Base-by-base conservation (phyloP, 2,113 vertebrate genomes). In the Helogale parvula region DNA sequence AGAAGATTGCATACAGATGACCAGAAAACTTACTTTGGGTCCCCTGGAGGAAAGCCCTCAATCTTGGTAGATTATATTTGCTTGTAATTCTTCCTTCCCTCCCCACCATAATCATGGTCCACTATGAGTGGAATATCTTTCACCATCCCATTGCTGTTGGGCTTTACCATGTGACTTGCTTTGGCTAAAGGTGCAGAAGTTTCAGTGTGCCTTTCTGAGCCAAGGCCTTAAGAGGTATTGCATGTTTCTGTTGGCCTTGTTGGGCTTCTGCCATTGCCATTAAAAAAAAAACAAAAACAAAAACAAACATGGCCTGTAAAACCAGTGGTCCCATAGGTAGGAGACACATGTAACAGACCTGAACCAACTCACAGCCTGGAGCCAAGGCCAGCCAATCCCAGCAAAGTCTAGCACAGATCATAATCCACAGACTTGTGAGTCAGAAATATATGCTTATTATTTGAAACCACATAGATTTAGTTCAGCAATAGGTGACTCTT, bases 391-490 rank as follows among this genome's bases (percentile, higher is more conserved):
- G 57, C 31, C 45, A 90, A 57, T 76, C 29, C 52, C 33, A 84
- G 33, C 74, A 82, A 31, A 84, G 41, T 84, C 16, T 15, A 87
- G 25, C n/a, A 88, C 29, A 76, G 69, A 17, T 3, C 50, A 76
- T 2, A 84, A 81, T 91, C 1, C 35, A 45, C 14, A 83, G 29
- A 93, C 12, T 8, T 77, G 16, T 57, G 54, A 84, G 21, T 84
- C 17, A 94, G 63, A 88, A 88, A 50, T 33, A 82, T 57, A 91
- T 79, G 45, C 71, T 79, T 79, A 16, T 54, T 80, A 9, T 35
- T 65, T 63, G 79, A 93, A 95, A 21, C 52, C 9, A 88, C 17
- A 50, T 96, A 74, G 77, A 33, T 91, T 92, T 95, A 85, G 85
- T 94, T 84, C 19, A 92, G 38, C 38, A 72, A 5, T 72, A 66